Percentiles rank a stretch among this genome's conserved stretches.
Conservation (phyloP, 1,140 invertebrate species). For the Trichomalopsis sarcophagae region DNA sequence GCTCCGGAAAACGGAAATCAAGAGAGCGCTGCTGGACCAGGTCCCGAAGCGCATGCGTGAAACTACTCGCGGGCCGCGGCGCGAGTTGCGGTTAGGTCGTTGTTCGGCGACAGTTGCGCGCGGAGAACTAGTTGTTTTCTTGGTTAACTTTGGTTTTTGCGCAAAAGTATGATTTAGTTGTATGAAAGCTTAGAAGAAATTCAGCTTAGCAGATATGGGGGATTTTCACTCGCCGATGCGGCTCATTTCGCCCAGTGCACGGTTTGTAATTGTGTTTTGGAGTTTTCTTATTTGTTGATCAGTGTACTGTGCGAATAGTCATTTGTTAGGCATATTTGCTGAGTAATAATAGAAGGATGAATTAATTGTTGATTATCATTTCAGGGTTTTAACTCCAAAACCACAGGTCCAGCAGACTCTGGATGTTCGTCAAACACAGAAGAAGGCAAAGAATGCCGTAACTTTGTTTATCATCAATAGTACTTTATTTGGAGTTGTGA, state of each 20-base stretch:
- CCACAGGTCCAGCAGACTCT: constrained; percentile 67
- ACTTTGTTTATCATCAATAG: constrained; percentile 68
- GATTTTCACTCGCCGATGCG: constrained; percentile 67
- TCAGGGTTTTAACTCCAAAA: constrained; percentile 65
- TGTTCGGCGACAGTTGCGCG: neutral
- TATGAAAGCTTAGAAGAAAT: neutral
- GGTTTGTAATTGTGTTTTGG: constrained; percentile 54
- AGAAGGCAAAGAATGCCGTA: constrained; percentile 63
- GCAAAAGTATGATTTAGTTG: constrained; percentile 6
- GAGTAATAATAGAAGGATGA: neutral
- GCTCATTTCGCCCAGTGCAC: constrained; percentile 66
- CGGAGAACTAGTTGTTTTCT: neutral
- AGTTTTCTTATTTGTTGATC: neutral
- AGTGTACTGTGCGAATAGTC: neutral
- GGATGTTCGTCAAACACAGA: constrained; percentile 62
- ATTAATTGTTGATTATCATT: constrained; percentile 31
- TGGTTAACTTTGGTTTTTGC: neutral
- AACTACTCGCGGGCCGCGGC: neutral
- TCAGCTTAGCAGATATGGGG: constrained; percentile 57
- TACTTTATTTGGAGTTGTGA: constrained; percentile 59
- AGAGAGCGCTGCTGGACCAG: neutral
- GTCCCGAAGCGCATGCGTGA: neutral
- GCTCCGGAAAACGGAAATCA: neutral
- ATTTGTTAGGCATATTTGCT: too few species aligned
- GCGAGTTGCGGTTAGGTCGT: neutral